Evolutionary conservation across 2,888 invertebrate species (phyloP), one percentile per base, ranked within the genome.

Genomic region (Chirona hameri): DNA sequence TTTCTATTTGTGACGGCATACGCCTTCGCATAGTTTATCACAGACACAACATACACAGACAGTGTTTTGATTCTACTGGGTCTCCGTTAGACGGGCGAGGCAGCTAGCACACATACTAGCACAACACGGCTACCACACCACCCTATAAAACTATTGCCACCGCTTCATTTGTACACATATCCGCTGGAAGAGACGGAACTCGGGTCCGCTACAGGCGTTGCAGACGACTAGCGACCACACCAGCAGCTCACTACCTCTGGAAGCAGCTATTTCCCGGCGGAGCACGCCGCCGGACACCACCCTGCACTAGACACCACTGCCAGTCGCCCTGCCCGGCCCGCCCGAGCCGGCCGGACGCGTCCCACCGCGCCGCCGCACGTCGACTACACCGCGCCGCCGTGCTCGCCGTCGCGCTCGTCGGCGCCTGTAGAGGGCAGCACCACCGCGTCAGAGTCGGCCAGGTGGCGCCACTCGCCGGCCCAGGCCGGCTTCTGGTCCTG

Each of bases 91-190:
- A 76, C 76, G 76, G 76, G 39, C 31, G 76, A 76, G 39, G 27
- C 21, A 10, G 76, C 76, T 76, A 76, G 76, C 76, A 24, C 76
- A 76, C 39, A 76, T 31, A 76, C 76, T 76, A 76, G 76, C 76
- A 76, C 76, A 9, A 76, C 39, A 76, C 76, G 15, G 39, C 76
- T 76, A 76, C 76, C 76, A 24, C 9, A 39, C 31, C 12, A 10
- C 39, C 14, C 76, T 76, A 76, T 29, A 76, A 76, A 76, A 76
- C 76, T 76, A 76, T 76, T 76, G 76, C 76, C 76, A 76, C 76
- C 76, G 76, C 76, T 76, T 31, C 24, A 27, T 76, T 76, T 76
- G 76, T 76, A 76, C 76, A 76, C 76, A 76, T 21, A 29, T 39
- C 21, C 39, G 29, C 76, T 76, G 76, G 76, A 76, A 76, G 76